A percentile compares a stretch with the other conserved stretches of the same genome.
Evolutionary conservation across 2,888 invertebrate species (phyloP).

Genomic region (Zaprionus lineosus): DNA sequence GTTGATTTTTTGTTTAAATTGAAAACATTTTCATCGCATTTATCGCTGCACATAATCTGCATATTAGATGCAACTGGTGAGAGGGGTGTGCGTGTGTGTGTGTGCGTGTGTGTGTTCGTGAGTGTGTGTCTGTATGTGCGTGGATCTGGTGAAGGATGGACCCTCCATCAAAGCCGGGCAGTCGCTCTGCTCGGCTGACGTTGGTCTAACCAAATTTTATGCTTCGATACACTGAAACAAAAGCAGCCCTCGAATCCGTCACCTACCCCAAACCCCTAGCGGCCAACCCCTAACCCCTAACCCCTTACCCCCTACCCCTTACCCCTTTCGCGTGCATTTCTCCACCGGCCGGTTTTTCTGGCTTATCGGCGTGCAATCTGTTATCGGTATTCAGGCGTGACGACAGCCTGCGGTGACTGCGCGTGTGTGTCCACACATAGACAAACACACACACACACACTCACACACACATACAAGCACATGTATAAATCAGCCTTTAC

Average conservation of each 20-base stretch:
- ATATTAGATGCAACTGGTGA: constrained; percentile 22
- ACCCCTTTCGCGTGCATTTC: constrained; percentile 33
- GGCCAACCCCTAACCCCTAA: background rate
- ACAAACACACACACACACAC: background rate
- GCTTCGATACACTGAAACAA: constrained; percentile 65
- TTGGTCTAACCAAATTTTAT: constrained; percentile 62
- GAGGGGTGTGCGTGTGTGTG: background rate
- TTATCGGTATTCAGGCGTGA: constrained; percentile 59
- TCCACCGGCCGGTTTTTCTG: constrained; percentile 42
- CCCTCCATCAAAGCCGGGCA: constrained; percentile 36
- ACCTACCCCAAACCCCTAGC: constrained; percentile 55
- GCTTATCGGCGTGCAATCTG: constrained; percentile 66
- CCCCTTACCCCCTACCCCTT: background rate
- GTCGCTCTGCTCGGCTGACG: constrained; percentile 61
- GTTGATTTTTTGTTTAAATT: constrained; percentile 26
- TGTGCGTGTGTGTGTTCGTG: no score
- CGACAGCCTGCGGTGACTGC: constrained; percentile 12
- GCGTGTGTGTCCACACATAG: background rate
- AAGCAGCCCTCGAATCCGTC: constrained; percentile 16
- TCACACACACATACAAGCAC: constrained; percentile 18
- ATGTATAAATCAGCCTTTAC: constrained; percentile 18
- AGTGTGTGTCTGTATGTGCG: no score
- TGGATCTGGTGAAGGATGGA: background rate
- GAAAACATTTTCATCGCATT: constrained; percentile 27
- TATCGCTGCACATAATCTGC: constrained; percentile 43